A percentile compares a stretch with the other conserved stretches of the same genome.
Conservation (phyloP, 2,888 invertebrate genomes). For the Drosophila putrida region DNA sequence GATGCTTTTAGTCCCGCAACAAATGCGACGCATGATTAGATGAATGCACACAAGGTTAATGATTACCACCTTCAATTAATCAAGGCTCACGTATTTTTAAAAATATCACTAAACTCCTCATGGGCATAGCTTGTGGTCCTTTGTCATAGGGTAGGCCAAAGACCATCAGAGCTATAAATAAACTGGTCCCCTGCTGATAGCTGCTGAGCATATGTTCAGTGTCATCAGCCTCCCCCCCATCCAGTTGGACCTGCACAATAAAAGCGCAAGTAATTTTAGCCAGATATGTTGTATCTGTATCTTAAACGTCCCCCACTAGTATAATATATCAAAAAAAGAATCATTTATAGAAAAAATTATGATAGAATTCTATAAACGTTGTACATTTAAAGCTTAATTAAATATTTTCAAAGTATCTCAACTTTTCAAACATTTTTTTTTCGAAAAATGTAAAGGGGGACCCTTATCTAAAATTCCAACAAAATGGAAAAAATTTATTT, state of each 20-base stretch:
- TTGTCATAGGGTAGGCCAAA: slow-evolving; percentile 25
- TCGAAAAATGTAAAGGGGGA: too few relatives aligned
- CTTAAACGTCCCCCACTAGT: background rate
- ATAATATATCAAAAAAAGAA: too few relatives aligned
- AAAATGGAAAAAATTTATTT: too few relatives aligned
- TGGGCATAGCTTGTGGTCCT: slow-evolving; percentile 5
- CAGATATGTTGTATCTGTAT: background rate
- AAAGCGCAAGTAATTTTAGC: slow-evolving; percentile 9
- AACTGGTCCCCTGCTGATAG: background rate
- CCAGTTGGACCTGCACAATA: background rate
- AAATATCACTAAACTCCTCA: slow-evolving; percentile 23
- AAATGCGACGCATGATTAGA: slow-evolving; percentile 46
- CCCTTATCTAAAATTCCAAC: too few relatives aligned
- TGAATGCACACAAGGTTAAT: slow-evolving; percentile 58
- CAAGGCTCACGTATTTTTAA: slow-evolving; percentile 24
- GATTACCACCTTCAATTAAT: slow-evolving; percentile 39
- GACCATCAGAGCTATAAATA: slow-evolving; percentile 38
- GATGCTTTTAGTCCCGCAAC: slow-evolving; percentile 4
- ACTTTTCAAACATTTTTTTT: too few relatives aligned
- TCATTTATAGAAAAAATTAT: too few relatives aligned
- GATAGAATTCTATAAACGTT: too few relatives aligned
- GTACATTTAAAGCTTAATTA: too few relatives aligned
- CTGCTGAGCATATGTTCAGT: slow-evolving; percentile 25
- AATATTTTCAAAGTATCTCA: too few relatives aligned
- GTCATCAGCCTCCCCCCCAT: slow-evolving; percentile 12